Evolutionary conservation across 1,140 invertebrate species (phyloP).

Genomic region (Bombus consobrinus): DNA sequence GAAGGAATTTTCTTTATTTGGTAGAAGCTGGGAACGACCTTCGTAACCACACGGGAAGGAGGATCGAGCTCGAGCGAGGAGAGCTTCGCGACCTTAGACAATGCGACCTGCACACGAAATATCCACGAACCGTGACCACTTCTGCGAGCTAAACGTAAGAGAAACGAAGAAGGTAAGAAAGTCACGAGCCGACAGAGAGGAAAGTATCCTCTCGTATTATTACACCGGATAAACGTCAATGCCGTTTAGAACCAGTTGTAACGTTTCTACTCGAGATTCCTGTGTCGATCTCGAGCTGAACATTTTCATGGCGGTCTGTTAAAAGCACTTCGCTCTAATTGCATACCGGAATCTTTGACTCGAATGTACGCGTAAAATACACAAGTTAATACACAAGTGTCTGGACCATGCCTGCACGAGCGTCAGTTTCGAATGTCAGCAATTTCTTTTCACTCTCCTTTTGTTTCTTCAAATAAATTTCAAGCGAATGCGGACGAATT

Average conservation of each 20-base stretch:
- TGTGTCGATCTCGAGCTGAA: conserved; percentile 21
- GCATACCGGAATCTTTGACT: neutral
- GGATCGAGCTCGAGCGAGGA: conserved; percentile 26
- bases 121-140: conserved; percentile 46
- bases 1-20: conserved; percentile 31
- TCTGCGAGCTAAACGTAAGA: neutral
- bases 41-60: conserved; percentile 1
- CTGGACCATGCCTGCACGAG: neutral
- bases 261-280: conserved; percentile 47
- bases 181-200: conserved; percentile 3
- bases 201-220: conserved; percentile 25
- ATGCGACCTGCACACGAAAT: conserved; percentile 32
- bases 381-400: neutral
- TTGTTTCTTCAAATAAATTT: neutral
- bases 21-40: conserved; percentile 22
- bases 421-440: conserved; percentile 1
- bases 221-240: conserved; percentile 32
- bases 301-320: conserved; percentile 10
- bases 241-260: conserved; percentile 53
- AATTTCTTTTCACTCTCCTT: neutral
- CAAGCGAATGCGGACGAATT: neutral
- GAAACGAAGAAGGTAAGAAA: conserved; percentile 35
- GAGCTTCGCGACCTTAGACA: conserved; percentile 48
- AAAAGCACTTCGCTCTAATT: conserved; percentile 23
- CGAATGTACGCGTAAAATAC: neutral